These are phyloP conservation scores for Tinamus major DNA, from an alignment of 2,797 vertebrate genomes.

Conservation along the genomic window DNA sequence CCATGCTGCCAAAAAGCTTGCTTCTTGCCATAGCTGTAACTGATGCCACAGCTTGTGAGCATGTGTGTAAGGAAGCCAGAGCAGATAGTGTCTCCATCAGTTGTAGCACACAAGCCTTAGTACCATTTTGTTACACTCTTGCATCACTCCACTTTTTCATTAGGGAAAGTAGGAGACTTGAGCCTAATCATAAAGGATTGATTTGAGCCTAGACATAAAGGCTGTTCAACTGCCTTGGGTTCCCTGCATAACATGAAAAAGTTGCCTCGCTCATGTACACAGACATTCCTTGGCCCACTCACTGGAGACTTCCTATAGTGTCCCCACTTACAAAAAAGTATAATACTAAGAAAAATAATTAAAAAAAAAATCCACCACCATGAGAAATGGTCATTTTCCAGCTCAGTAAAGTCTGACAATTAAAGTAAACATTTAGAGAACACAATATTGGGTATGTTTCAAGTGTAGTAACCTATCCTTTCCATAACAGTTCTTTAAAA, in stretches of 20 bases:
- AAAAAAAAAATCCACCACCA: background rate
- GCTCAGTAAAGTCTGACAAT: background rate
- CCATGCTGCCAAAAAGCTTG: background rate
- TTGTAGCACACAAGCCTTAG: background rate
- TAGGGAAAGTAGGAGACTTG: background rate
- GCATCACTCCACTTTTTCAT: background rate
- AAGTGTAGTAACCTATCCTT: background rate
- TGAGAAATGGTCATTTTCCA: background rate
- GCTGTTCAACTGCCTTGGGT: background rate
- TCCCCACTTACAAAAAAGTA: background rate
- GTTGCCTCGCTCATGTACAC: background rate
- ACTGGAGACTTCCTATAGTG: background rate
- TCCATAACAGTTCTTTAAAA: background rate
- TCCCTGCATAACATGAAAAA: background rate
- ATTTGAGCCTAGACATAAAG: background rate
- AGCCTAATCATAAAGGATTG: background rate
- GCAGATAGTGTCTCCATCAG: background rate
- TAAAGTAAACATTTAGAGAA: background rate
- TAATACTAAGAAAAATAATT: background rate
- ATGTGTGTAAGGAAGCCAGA: accelerated
- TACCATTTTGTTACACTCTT: background rate
- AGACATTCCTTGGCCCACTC: background rate
- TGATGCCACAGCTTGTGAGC: background rate
- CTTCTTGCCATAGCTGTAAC: background rate
- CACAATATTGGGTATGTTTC: background rate